Conservation (phyloP, 30 jellyfish, hydroid and myxozoan species). For the Turritopsis dohrnii region DNA sequence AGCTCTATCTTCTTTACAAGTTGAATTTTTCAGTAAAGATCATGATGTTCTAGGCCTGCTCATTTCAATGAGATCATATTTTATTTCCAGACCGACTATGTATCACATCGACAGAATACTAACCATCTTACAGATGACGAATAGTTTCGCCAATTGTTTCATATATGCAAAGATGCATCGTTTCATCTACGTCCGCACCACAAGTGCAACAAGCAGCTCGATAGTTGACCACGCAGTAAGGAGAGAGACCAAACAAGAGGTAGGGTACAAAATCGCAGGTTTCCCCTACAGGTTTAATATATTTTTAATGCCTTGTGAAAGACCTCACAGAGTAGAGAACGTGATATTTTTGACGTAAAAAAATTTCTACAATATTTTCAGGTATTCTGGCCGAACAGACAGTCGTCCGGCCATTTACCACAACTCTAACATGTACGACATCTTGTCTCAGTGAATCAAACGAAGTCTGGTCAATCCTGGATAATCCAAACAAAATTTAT, state of each 20-base stretch:
- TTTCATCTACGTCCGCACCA: conserved; percentile 17
- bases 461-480: too few species aligned
- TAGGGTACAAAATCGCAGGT: background rate
- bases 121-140: conserved; percentile 30
- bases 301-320: too few species aligned
- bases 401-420: background rate
- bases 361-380: too few species aligned
- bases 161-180: conserved; percentile 38
- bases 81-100: conserved; percentile 11
- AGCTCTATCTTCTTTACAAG: too few species aligned
- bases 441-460: too few species aligned
- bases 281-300: too few species aligned
- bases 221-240: background rate
- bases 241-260: conserved; percentile 4
- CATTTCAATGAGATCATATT: background rate
- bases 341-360: too few species aligned
- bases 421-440: too few species aligned
- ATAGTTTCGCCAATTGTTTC: conserved; percentile 41
- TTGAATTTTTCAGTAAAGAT: too few species aligned
- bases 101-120: conserved; percentile 23
- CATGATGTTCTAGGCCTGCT: too few species aligned
- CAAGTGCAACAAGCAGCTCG: conserved; percentile 1
- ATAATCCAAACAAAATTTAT: too few species aligned
- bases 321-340: too few species aligned
- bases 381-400: background rate